Percentiles rank a stretch among this genome's conserved stretches.
These are phyloP conservation scores for Aspidiotus rigidus DNA, from an alignment of 2,888 invertebrate genomes.

Conservation along the genomic window DNA sequence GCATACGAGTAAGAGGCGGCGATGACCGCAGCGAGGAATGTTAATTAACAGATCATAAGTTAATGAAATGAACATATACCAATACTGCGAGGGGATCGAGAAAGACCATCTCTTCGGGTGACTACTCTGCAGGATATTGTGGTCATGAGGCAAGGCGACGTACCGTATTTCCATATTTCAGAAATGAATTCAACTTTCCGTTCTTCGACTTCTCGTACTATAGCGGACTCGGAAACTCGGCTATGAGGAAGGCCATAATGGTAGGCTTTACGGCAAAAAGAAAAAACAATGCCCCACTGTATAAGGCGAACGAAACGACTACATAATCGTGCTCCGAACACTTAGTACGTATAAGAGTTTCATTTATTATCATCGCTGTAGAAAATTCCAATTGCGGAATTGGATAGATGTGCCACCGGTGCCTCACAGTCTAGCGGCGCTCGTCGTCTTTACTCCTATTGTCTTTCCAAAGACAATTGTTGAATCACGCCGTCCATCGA, in stretches of 20 bases:
- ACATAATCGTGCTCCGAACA: slow-evolving; percentile 6
- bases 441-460: slow-evolving; percentile 32
- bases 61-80: too few relatives aligned
- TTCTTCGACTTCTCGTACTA: slow-evolving; percentile 13
- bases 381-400: slow-evolving; percentile 27
- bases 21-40: not conserved
- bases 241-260: not conserved
- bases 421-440: slow-evolving; percentile 28
- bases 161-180: slow-evolving; percentile 5
- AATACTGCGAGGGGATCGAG: too few relatives aligned
- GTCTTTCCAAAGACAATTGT: slow-evolving; percentile 30
- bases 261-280: slow-evolving; percentile 6
- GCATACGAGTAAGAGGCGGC: not conserved
- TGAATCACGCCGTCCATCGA: slow-evolving; percentile 31
- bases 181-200: slow-evolving; percentile 23
- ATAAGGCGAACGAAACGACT: slow-evolving; percentile 16
- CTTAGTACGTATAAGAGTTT: slow-evolving; percentile 11
- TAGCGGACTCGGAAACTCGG: too few relatives aligned
- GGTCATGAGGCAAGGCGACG: not conserved
- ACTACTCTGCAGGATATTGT: too few relatives aligned
- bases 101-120: too few relatives aligned
- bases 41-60: too few relatives aligned
- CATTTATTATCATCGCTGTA: slow-evolving; percentile 29
- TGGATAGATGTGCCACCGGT: slow-evolving; percentile 31
- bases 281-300: slow-evolving; percentile 22